phyloP scores from a whole-genome alignment of 2,113 vertebrate genomes.

The Galemys pyrenaicus region DNA sequence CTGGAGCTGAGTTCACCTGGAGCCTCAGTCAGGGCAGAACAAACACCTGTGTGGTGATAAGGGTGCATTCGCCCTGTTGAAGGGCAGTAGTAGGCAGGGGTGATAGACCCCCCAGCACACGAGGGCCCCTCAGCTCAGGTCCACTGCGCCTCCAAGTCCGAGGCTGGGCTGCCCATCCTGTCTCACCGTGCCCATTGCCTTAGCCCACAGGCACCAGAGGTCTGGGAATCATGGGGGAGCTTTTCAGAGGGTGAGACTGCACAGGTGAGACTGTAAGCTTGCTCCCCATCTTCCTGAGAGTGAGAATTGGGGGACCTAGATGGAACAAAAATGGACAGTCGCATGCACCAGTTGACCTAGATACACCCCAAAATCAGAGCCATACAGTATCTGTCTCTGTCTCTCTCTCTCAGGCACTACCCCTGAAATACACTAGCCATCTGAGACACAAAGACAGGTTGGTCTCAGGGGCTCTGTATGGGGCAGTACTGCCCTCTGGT shows the following conservation, averaged over 20 bases:
- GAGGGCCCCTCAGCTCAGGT: neutral
- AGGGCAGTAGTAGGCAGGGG: neutral
- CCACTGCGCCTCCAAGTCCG: neutral
- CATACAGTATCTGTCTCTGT: neutral
- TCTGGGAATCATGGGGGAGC: neutral
- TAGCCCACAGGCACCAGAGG: neutral
- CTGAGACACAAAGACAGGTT: slow-evolving; percentile 46
- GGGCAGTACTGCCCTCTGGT: slow-evolving; percentile 74
- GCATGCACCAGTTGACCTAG: neutral
- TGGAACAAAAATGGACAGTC: neutral
- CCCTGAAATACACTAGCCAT: neutral
- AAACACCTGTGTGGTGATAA: neutral
- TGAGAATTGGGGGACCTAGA: neutral
- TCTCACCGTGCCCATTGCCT: neutral
- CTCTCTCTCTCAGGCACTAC: neutral
- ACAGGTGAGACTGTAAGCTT: neutral
- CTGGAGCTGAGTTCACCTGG: neutral
- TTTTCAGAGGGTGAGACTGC: neutral
- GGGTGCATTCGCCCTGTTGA: neutral
- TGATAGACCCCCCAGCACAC: neutral
- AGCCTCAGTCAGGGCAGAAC: neutral
- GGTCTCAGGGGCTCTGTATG: neutral
- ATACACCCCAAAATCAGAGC: neutral
- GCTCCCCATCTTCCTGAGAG: neutral
- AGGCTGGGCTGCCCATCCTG: neutral